These are phyloP conservation scores for Etheostoma nigrum DNA, from an alignment of 2,797 vertebrate genomes.

Conservation along the genomic window DNA sequence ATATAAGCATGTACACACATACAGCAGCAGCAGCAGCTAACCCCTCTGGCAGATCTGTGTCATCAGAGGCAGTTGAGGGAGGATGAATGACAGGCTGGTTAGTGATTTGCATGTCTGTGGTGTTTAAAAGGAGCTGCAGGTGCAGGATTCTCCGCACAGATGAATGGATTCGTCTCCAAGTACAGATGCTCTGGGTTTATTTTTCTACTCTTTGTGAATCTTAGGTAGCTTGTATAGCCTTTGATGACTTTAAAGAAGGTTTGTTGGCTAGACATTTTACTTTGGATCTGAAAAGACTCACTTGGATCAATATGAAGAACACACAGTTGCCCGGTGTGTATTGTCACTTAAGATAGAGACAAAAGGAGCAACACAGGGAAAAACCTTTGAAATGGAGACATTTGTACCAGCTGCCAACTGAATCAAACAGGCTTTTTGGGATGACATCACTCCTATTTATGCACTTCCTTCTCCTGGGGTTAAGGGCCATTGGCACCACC, in stretches of 20 bases:
- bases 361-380: conserved; percentile 14
- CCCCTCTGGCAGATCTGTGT: conserved; percentile 70
- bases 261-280: conserved; percentile 18
- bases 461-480: conserved; percentile 73
- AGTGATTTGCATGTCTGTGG: conserved; percentile 79
- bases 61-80: conserved; percentile 68
- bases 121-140: conserved; percentile 80
- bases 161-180: conserved; percentile 62
- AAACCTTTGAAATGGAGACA: conserved; percentile 62
- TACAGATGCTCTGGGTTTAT: conserved; percentile 46
- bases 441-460: conserved; percentile 69
- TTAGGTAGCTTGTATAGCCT: not conserved
- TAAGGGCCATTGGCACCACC: conserved; percentile 54
- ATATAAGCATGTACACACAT: conserved; percentile 42
- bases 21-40: conserved; percentile 38
- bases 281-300: conserved; percentile 34
- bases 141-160: conserved; percentile 73
- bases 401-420: conserved; percentile 52
- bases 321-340: conserved; percentile 8
- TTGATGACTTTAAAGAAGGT: conserved; percentile 9
- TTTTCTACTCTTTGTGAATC: conserved; percentile 28
- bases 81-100: conserved; percentile 71
- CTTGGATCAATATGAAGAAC: conserved; percentile 31
- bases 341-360: conserved; percentile 40
- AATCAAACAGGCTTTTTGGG: conserved; percentile 56